Evolutionary conservation across 2,888 invertebrate species (phyloP), one percentile per base, ranked within the genome.

Genomic region (Dichetophora obliterata): DNA sequence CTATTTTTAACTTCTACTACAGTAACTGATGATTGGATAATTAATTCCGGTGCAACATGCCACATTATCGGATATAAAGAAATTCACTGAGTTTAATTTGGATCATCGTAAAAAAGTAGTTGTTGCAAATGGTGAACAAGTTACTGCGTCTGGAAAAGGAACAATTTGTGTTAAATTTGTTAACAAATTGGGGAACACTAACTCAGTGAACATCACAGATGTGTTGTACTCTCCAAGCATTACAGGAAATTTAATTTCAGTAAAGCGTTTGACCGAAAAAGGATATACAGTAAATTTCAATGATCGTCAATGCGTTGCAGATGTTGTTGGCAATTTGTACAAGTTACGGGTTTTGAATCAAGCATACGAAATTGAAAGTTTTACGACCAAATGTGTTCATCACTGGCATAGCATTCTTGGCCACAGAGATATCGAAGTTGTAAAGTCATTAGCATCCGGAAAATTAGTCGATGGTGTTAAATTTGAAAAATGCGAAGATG

Each of bases 31-130:
- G 22, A 48, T 6, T 81, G 63, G 80, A 65, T 78, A 37, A 74
- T 61, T 54, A 78, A 76, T 72, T 76, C 76, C 6, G 76, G 76
- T 4, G 76, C 76, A 54, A 72, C 66, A 48, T 76, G 76, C 57
- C 72, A 72, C 50, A 72, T 68, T 43, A 19, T 57, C 37, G 71
- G 31, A 8, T 8, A 48, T 24, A 71, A 66, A 34, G 52, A 65
- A 54, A 76, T 61, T 72, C 50, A 22, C n/a, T 43, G 52, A 76
- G 11, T 48, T 76, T 27, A 22, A 68, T 57, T 48, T 5, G 24
- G 27, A 43, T 6, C 19, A 37, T 6, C 31, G 34, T 27, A 73
- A 74, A 34, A 68, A 43, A 14, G 73, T 76, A 5, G 61, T 72
- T 0, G 68, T 76, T 16, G 72, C 73, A 57, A 73, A 66, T 54